Evolutionary conservation across 1,140 invertebrate genomes (phyloP).

Genomic region (Aleiodes sp.): DNA sequence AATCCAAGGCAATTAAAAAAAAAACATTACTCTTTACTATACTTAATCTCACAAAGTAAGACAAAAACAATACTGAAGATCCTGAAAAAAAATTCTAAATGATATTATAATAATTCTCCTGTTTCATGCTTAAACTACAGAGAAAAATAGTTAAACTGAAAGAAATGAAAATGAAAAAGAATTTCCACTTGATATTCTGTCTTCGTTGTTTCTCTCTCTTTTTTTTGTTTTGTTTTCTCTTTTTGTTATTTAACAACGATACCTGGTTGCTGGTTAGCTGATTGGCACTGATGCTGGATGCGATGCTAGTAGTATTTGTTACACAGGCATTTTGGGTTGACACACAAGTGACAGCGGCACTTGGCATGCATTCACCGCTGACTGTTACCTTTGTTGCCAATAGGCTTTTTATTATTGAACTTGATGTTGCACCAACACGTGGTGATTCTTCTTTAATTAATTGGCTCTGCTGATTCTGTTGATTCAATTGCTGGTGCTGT

Average conservation of each 20-base stretch:
- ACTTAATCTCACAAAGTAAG: neutral
- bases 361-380: conserved; percentile 70
- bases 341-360: conserved; percentile 63
- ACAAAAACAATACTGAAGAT: neutral
- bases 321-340: conserved; percentile 64
- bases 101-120: neutral
- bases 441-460: conserved; percentile 58
- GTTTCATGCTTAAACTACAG: neutral
- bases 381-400: conserved; percentile 84
- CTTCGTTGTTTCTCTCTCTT: neutral
- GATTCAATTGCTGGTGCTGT: conserved; percentile 33
- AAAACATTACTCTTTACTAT: neutral
- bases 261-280: conserved; percentile 67
- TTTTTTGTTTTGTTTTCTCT: conserved; percentile 28
- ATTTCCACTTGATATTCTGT: neutral
- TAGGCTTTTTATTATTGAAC: conserved; percentile 85
- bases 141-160: conserved; percentile 23
- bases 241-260: conserved; percentile 56
- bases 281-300: conserved; percentile 67
- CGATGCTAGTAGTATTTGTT: conserved; percentile 66
- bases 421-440: conserved; percentile 59
- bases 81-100: neutral
- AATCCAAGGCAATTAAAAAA: neutral
- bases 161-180: conserved; percentile 12
- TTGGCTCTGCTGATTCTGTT: conserved; percentile 43